Base-by-base conservation (phyloP, 2,888 invertebrate species). In the Aphodius sticticus region DNA sequence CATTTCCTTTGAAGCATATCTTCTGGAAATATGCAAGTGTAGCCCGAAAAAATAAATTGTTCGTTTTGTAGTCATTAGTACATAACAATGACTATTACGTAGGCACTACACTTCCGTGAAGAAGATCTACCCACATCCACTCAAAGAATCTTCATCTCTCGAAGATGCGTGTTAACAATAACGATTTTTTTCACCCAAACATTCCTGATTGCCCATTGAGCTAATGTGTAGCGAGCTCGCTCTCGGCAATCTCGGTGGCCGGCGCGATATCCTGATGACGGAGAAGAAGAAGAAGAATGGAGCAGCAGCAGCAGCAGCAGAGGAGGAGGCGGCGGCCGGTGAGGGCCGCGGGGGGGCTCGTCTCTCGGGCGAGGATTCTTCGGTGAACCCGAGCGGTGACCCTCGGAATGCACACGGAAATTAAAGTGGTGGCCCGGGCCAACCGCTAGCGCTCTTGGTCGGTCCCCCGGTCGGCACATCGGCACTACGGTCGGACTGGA, bases 351-450 rank as follows among this genome's bases (percentile, higher is more conserved):
- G 53, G 12, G 53, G 53, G 53, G 12, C 53, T 85, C 85, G 81
- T 83, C 82, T 82, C 79, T 76, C 81, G 82, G 26, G 26, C 26
- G 26, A 26, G 26, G 82, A 82, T 80, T 81, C 84, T 82, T 82
- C 83, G 81, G 82, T 83, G 82, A 82, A 81, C 70, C 78, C 80
- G 38, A 77, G 70, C 80, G 79, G 53, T 53, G 53, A 53, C 53
- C 53, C 53, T 53, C 53, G 87, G 88, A 88, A 88, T 88, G 86
- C 85, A 85, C 84, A 88, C 88, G 89, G 88, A 88, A 88, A 88
- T 88, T 88, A 87, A 86, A 86, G 76, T 37, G 69, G 86, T 86
- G 85, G 84, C 84, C 85, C 84, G 85, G 85, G 83, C 85, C 83
- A 77, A 82, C 84, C 82, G 71, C 76, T 76, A 75, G 53, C 78